A percentile compares a stretch with the other conserved stretches of the same genome.
Evolutionary conservation across 2,797 vertebrate genomes (phyloP).

Genomic region (Calcarius lapponicus): DNA sequence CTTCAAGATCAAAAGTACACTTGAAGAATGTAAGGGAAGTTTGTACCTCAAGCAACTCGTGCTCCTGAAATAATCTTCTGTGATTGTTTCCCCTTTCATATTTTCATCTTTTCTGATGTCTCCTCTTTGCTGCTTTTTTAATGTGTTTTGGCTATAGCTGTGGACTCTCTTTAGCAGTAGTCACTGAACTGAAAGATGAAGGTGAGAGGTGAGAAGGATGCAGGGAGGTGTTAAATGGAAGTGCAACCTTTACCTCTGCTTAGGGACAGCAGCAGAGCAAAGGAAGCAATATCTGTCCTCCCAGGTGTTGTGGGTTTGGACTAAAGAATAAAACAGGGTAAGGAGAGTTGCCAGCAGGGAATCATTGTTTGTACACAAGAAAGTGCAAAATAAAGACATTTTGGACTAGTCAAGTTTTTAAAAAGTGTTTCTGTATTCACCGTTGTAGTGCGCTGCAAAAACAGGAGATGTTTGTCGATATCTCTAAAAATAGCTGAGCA

Average conservation of each 20-base stretch:
- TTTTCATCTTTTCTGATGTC: background rate
- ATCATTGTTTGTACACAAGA: background rate
- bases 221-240: background rate
- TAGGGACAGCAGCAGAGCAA: background rate
- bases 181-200: background rate
- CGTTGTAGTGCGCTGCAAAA: background rate
- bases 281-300: background rate
- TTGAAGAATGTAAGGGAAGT: background rate
- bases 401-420: background rate
- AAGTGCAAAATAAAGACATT: background rate
- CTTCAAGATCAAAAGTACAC: background rate
- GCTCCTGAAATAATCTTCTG: background rate
- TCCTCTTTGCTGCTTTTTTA: background rate
- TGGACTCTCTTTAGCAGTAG: background rate
- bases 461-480: background rate
- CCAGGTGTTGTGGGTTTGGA: rapidly evolving
- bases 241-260: background rate
- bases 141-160: background rate
- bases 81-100: background rate
- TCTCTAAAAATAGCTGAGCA: background rate
- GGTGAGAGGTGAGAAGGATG: background rate
- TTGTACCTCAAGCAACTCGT: background rate
- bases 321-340: background rate
- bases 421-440: background rate
- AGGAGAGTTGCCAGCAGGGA: background rate